Conservation (phyloP, 2,113 vertebrate species). For the Siphamia tubifer region DNA sequence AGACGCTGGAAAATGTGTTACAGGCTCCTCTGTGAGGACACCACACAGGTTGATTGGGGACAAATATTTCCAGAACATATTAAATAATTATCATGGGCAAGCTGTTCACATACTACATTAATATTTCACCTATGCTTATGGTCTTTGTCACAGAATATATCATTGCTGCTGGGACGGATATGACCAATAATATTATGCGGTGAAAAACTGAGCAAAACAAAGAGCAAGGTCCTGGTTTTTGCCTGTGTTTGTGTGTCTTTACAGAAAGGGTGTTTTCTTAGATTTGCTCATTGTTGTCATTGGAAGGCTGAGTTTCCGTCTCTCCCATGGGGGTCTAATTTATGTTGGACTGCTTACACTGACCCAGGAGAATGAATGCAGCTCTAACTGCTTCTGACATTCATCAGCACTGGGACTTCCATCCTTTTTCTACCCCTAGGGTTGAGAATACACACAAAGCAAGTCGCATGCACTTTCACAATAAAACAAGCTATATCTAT, state of each 20-base stretch:
- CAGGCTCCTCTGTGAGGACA: not conserved
- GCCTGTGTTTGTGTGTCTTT: not conserved
- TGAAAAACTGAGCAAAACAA: not conserved
- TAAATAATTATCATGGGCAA: not conserved
- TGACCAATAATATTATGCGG: not conserved
- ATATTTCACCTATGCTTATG: not conserved
- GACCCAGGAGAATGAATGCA: slow-evolving; percentile 20
- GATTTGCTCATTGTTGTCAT: slow-evolving; percentile 2
- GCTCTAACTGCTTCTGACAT: slow-evolving; percentile 43
- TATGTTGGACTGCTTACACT: slow-evolving; percentile 13
- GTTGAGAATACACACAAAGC: slow-evolving; percentile 1
- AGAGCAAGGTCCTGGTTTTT: not conserved
- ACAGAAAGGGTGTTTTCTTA: not conserved
- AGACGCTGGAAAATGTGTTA: not conserved
- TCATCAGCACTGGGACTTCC: slow-evolving; percentile 20
- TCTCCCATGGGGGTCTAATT: not conserved
- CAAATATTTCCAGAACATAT: not conserved
- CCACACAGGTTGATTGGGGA: not conserved
- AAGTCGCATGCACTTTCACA: slow-evolving; percentile 19
- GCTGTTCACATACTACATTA: not conserved
- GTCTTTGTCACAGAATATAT: not conserved
- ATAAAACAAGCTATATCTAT: slow-evolving; percentile 11
- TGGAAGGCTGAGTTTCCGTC: slow-evolving; percentile 16
- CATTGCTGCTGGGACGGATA: not conserved
- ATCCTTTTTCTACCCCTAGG: not conserved